phyloP scores from a whole-genome alignment of 1,140 invertebrate species.

The Drosophila kurseongensis region DNA sequence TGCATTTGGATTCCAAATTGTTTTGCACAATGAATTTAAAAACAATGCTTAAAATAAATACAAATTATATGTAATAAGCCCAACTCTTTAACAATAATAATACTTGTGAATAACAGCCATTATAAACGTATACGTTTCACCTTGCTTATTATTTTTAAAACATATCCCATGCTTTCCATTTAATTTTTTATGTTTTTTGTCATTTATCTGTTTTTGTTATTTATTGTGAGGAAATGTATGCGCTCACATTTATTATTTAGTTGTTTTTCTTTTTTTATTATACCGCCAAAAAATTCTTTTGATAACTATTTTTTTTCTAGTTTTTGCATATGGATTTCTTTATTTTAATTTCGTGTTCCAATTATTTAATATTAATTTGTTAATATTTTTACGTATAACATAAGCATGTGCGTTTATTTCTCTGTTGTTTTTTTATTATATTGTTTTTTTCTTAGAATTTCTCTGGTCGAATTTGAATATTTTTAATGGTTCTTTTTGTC shows the following conservation, averaged over 20 bases:
- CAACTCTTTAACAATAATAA: no score
- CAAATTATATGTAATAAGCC: neutral
- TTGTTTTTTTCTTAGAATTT: slow-evolving; percentile 1
- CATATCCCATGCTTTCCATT: neutral
- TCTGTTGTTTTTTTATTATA: slow-evolving; percentile 1
- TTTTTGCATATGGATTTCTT: neutral
- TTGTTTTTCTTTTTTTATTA: slow-evolving; percentile 1
- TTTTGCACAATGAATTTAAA: neutral
- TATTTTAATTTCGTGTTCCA: neutral
- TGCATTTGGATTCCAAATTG: neutral
- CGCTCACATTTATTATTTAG: neutral
- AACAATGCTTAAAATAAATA: no score
- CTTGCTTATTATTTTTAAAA: neutral
- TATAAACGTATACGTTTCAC: no score
- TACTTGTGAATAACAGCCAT: no score
- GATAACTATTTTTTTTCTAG: no score
- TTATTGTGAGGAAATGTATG: neutral
- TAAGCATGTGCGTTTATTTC: slow-evolving; percentile 2
- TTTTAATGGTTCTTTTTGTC: slow-evolving; percentile 39
- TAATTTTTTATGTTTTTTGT: neutral
- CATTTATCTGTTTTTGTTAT: neutral
- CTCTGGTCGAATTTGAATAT: neutral
- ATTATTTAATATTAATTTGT: slow-evolving; percentile 1
- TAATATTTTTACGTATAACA: neutral
- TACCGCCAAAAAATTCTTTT: neutral